phyloP scores from a whole-genome alignment of 2,888 invertebrate species.

The Morpho achilles region DNA sequence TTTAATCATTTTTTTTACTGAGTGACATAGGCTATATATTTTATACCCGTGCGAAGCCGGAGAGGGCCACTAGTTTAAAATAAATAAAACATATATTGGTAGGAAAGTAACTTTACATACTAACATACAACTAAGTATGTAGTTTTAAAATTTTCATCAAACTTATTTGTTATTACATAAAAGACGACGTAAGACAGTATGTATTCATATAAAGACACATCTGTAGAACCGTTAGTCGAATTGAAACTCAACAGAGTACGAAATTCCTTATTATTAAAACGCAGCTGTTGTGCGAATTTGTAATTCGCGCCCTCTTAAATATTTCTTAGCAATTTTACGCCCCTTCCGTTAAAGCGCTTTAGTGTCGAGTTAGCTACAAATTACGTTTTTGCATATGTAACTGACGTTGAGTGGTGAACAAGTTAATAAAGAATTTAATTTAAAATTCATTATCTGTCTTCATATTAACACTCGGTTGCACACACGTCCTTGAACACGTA shows the following conservation, averaged over 20 bases:
- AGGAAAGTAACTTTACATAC: too few species aligned
- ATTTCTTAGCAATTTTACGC: conserved; percentile 37
- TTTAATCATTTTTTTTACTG: too few species aligned
- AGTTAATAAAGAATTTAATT: too few species aligned
- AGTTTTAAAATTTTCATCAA: too few species aligned
- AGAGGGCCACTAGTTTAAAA: too few species aligned
- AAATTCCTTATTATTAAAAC: conserved; percentile 55
- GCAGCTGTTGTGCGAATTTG: conserved; percentile 60
- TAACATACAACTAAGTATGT: too few species aligned
- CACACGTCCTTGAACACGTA: too few species aligned
- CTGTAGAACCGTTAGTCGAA: conserved; percentile 61
- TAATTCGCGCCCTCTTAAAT: conserved; percentile 61
- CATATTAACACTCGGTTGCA: too few species aligned
- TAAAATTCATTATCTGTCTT: too few species aligned
- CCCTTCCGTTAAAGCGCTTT: conserved; percentile 1
- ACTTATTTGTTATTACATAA: neutral
- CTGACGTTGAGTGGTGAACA: neutral
- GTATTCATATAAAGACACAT: conserved; percentile 46
- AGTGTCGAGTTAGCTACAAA: neutral
- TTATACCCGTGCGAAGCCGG: too few species aligned
- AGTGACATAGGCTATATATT: too few species aligned
- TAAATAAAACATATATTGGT: too few species aligned
- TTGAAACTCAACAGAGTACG: conserved; percentile 69
- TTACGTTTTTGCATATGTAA: conserved; percentile 8
- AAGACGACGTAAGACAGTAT: neutral